These are phyloP conservation scores for Ariopsis seemanni DNA, from an alignment of 2,113 vertebrate genomes.

Conservation along the genomic window DNA sequence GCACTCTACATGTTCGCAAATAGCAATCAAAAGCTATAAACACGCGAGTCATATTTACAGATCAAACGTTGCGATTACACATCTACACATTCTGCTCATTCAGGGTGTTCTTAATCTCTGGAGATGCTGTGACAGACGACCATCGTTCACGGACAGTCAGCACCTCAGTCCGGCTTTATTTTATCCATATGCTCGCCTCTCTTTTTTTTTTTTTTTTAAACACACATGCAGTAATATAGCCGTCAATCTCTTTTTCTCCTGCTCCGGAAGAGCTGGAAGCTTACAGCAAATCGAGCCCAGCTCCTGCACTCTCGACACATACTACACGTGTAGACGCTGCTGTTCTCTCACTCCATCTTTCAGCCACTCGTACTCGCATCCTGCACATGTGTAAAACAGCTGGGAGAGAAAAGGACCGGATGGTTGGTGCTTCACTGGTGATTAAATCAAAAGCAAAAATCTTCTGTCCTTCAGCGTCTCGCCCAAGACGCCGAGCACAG, in stretches of 20 bases:
- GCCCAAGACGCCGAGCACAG: slow-evolving; percentile 9
- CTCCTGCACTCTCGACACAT: slow-evolving; percentile 32
- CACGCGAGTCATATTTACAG: neutral
- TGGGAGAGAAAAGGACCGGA: neutral
- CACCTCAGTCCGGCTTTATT: slow-evolving; percentile 15
- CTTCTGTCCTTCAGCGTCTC: neutral
- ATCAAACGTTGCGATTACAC: neutral
- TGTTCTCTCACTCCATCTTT: slow-evolving; percentile 5
- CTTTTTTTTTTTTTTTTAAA: slow-evolving; percentile 30
- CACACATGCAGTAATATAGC: slow-evolving; percentile 13
- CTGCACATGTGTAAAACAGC: slow-evolving; percentile 10
- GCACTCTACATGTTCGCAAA: neutral
- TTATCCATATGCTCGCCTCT: slow-evolving; percentile 10
- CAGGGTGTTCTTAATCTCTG: neutral
- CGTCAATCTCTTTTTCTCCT: slow-evolving; percentile 46
- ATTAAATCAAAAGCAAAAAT: neutral
- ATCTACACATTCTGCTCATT: neutral
- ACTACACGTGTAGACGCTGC: neutral
- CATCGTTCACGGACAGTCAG: slow-evolving; percentile 33
- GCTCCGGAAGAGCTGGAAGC: slow-evolving; percentile 35
- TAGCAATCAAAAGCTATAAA: too few relatives aligned
- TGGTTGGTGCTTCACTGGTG: neutral
- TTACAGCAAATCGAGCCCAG: slow-evolving; percentile 38
- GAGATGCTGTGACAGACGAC: neutral
- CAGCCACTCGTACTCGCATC: slow-evolving; percentile 16